A percentile compares a stretch with the other conserved stretches of the same genome.
These are phyloP conservation scores for Sceloporus undulatus DNA, from an alignment of 2,113 vertebrate species.

Conservation along the genomic window DNA sequence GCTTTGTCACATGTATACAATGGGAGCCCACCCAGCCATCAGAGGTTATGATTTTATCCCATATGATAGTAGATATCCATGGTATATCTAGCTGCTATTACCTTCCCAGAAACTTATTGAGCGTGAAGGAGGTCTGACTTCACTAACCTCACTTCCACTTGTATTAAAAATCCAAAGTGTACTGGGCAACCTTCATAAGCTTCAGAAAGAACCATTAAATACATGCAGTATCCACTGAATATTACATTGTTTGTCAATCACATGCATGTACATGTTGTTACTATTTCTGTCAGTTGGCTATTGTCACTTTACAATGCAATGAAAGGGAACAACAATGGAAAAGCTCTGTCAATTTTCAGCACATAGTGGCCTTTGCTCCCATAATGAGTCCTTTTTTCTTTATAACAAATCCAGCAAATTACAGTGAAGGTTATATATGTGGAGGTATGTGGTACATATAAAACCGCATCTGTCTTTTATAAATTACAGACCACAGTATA, in stretches of 20 bases:
- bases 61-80: not conserved
- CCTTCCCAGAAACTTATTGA: not conserved
- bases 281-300: conserved; percentile 38
- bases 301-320: conserved; percentile 50
- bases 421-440: not conserved
- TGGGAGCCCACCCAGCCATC: not conserved
- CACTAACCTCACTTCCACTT: not conserved
- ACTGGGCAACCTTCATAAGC: not conserved
- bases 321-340: not conserved
- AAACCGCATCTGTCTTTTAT: not conserved
- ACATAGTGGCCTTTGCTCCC: conserved; percentile 23
- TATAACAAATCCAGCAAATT: not conserved
- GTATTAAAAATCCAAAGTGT: not conserved
- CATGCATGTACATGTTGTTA: conserved; percentile 29
- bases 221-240: not conserved
- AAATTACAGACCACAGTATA: not conserved
- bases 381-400: not conserved
- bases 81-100: not conserved
- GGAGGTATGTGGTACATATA: not conserved
- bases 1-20: not conserved
- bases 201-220: conserved; percentile 6
- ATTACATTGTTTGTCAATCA: conserved; percentile 30
- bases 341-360: conserved; percentile 26
- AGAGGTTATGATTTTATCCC: not conserved
- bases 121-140: not conserved